Conservation (phyloP, 2,797 vertebrate species). For the Aselliscus stoliczkanus region DNA sequence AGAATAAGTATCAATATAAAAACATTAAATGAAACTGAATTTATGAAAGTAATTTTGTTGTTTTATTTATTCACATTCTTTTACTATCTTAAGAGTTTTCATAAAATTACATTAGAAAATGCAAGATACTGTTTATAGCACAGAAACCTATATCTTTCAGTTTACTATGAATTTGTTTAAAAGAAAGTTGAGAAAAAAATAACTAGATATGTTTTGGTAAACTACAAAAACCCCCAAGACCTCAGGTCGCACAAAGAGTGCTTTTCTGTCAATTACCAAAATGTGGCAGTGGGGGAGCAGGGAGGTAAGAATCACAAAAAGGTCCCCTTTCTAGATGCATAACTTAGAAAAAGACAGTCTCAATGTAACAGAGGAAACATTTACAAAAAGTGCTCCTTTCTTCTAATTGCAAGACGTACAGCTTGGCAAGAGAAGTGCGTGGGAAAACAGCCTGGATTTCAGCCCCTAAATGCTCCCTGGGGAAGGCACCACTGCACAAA, state of each 20-base stretch:
- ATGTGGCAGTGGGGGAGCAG: accelerated
- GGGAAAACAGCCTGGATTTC: not conserved
- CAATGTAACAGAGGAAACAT: not conserved
- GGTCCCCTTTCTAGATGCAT: not conserved
- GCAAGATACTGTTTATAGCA: not conserved
- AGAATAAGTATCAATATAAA: not conserved
- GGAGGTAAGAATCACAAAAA: not conserved
- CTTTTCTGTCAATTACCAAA: not conserved
- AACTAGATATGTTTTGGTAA: not conserved
- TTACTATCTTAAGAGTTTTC: not conserved
- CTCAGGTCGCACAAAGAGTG: not conserved
- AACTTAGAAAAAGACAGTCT: not conserved
- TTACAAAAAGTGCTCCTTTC: not conserved
- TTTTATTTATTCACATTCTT: not conserved
- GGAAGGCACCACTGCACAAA: not conserved
- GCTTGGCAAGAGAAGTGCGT: not conserved
- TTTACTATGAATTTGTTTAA: not conserved
- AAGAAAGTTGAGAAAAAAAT: not conserved
- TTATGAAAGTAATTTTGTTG: not conserved
- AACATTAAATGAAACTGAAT: not conserved
- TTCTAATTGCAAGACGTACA: not conserved
- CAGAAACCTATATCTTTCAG: not conserved
- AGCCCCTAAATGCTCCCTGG: not conserved
- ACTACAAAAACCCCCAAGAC: not conserved
- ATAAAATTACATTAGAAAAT: constrained; percentile 9